Conservation (phyloP, 2,797 vertebrate species). For the Euthynnus affinis region DNA sequence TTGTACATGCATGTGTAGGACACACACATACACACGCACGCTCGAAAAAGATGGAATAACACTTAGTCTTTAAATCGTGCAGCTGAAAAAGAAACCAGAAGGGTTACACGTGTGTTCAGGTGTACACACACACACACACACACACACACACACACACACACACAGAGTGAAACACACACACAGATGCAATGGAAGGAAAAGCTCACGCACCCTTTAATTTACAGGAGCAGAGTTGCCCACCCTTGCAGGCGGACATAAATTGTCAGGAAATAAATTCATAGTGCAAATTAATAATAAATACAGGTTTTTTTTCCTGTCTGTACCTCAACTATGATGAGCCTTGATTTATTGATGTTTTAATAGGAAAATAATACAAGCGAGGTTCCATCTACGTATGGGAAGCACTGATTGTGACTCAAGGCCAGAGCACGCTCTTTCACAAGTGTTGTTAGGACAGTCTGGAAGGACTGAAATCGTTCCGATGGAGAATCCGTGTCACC, state of each 20-base stretch:
- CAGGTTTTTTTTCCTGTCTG: slow-evolving; percentile 17
- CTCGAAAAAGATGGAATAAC: slow-evolving; percentile 38
- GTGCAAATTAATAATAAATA: slow-evolving; percentile 53
- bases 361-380: not conserved
- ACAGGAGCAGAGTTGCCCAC: slow-evolving; percentile 50
- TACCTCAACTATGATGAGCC: slow-evolving; percentile 20
- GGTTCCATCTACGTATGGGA: not conserved
- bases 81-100: slow-evolving; percentile 20
- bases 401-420: slow-evolving; percentile 5
- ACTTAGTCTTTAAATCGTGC: slow-evolving; percentile 43
- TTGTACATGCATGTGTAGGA: slow-evolving; percentile 50
- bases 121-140: slow-evolving; percentile 14
- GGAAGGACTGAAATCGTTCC: not conserved
- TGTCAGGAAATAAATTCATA: slow-evolving; percentile 36
- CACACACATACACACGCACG: slow-evolving; percentile 22
- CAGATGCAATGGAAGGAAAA: slow-evolving; percentile 36
- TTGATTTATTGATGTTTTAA: slow-evolving; percentile 29
- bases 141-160: not conserved
- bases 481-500: not conserved
- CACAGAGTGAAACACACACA: not conserved
- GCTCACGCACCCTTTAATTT: slow-evolving; percentile 64
- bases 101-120: slow-evolving; percentile 40
- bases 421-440: not conserved
- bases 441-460: not conserved
- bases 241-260: slow-evolving; percentile 57